phyloP scores from a whole-genome alignment of 2,797 vertebrate genomes.

The Lithobates sylvaticus region DNA sequence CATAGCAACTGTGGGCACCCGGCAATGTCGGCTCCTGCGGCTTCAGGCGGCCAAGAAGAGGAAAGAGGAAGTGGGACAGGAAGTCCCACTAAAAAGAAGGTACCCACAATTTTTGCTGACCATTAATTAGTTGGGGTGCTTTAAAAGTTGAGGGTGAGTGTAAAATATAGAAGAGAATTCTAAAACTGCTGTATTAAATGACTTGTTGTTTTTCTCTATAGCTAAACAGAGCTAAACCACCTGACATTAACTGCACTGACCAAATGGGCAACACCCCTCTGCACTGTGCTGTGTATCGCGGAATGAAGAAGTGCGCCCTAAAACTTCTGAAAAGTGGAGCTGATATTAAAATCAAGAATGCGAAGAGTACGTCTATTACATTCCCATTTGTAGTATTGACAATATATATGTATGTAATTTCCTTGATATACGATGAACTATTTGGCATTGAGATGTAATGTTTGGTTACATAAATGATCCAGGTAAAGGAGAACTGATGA shows the following conservation, averaged over 20 bases:
- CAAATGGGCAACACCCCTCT: slow-evolving; percentile 89
- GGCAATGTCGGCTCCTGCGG: too few species aligned
- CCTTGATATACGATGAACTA: too few species aligned
- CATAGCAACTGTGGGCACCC: too few species aligned
- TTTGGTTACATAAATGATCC: too few species aligned
- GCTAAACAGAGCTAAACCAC: slow-evolving; percentile 82
- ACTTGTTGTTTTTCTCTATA: slow-evolving; percentile 62
- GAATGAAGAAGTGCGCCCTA: slow-evolving; percentile 86
- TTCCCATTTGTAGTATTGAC: too few species aligned
- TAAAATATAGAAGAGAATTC: neutral
- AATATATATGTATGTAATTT: too few species aligned
- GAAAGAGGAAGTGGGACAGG: too few species aligned
- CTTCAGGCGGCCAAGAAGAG: too few species aligned
- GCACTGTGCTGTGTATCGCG: slow-evolving; percentile 91
- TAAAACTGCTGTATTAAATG: neutral
- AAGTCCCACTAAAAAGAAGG: too few species aligned
- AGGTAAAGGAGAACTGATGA: neutral
- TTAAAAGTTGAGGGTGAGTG: too few species aligned
- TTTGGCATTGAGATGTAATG: too few species aligned
- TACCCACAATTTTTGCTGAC: neutral
- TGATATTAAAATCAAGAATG: slow-evolving; percentile 82
- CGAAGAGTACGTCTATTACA: slow-evolving; percentile 78
- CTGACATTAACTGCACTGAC: slow-evolving; percentile 88
- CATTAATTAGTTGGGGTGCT: neutral
- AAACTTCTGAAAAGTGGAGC: slow-evolving; percentile 89